Evolutionary conservation across 2,888 invertebrate genomes (phyloP).

Genomic region (Dryadula phaetusa): DNA sequence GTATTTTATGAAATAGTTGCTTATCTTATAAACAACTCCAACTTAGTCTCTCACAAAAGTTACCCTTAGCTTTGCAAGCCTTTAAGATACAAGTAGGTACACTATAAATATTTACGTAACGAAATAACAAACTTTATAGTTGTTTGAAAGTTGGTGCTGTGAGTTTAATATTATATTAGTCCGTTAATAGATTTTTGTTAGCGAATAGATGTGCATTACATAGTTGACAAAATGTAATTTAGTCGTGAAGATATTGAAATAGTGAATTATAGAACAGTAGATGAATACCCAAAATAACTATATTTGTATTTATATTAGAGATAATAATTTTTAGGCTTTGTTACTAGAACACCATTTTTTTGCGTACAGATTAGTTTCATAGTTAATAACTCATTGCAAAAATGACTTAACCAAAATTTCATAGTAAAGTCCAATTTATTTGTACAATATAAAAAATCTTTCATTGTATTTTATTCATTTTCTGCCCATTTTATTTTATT

Average conservation of each 20-base stretch:
- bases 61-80: conserved; percentile 15
- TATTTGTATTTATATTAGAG: not conserved
- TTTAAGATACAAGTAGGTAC: conserved; percentile 20
- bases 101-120: conserved; percentile 27
- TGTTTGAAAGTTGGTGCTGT: conserved; percentile 53
- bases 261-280: not conserved
- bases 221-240: conserved; percentile 15
- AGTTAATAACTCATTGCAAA: not conserved
- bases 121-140: conserved; percentile 36
- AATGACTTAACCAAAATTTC: not conserved
- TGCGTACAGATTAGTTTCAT: not conserved
- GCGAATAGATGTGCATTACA: conserved; percentile 1
- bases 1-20: not conserved
- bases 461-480: too few relatives aligned
- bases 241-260: not conserved
- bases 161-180: conserved; percentile 40
- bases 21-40: conserved; percentile 6
- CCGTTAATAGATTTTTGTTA: conserved; percentile 31
- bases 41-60: not conserved
- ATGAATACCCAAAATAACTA: not conserved
- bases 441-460: not conserved
- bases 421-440: not conserved
- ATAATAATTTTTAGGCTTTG: not conserved
- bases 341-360: not conserved
- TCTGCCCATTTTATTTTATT: too few relatives aligned